Conservation (phyloP, 2,888 invertebrate genomes). For the Ophioninae sp. region DNA sequence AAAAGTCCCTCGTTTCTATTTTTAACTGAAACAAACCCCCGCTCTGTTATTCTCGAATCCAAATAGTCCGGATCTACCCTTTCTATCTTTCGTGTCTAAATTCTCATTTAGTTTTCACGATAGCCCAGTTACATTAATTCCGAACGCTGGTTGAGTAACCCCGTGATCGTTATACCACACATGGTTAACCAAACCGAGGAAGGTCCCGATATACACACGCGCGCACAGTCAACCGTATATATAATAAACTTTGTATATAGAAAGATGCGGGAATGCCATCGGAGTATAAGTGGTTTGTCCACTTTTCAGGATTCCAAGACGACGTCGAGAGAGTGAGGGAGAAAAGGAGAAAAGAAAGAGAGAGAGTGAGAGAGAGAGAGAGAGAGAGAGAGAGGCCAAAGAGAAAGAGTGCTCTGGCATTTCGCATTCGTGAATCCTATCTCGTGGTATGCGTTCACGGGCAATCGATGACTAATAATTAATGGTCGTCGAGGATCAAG, state of each 20-base stretch:
- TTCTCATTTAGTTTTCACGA: slow-evolving; percentile 59
- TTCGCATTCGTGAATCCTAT: slow-evolving; percentile 47
- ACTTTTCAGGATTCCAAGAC: slow-evolving; percentile 62
- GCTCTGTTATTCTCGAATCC: background rate
- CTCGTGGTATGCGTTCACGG: slow-evolving; percentile 53
- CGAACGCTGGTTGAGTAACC: slow-evolving; percentile 59
- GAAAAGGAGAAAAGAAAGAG: background rate
- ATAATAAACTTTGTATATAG: slow-evolving; percentile 38
- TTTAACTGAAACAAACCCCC: background rate
- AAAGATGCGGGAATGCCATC: slow-evolving; percentile 60
- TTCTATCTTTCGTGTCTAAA: slow-evolving; percentile 36
- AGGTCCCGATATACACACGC: slow-evolving; percentile 17
- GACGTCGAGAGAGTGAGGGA: slow-evolving; percentile 23
- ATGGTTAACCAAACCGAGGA: slow-evolving; percentile 35
- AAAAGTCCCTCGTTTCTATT: background rate
- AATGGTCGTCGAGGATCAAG: slow-evolving; percentile 37
- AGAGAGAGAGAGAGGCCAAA: slow-evolving; percentile 6
- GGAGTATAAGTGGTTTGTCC: slow-evolving; percentile 64
- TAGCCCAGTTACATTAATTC: slow-evolving; percentile 62
- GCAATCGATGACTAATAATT: slow-evolving; percentile 60
- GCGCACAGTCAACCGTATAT: slow-evolving; percentile 3
- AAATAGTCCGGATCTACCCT: slow-evolving; percentile 7
- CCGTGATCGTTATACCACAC: slow-evolving; percentile 60
- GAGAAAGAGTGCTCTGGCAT: slow-evolving; percentile 44
- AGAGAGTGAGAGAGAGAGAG: background rate